phyloP scores from a whole-genome alignment of 2,888 invertebrate genomes.

The Archips crataeganus region DNA sequence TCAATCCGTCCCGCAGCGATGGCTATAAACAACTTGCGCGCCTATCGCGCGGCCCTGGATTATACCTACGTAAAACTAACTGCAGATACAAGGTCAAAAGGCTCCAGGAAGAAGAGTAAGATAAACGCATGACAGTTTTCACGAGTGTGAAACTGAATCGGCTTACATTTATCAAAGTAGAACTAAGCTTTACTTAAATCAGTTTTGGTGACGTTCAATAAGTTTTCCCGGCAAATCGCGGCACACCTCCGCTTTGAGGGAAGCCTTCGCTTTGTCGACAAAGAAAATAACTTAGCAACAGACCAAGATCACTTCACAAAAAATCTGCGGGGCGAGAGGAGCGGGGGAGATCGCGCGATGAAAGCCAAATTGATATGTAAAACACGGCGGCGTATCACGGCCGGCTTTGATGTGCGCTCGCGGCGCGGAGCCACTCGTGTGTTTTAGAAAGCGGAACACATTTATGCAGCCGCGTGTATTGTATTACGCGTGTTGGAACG shows the following conservation, averaged over 20 bases:
- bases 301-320: constrained; percentile 31
- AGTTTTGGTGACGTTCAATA: constrained; percentile 26
- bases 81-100: neutral
- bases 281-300: constrained; percentile 37
- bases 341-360: constrained; percentile 7
- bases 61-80: neutral
- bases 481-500: constrained; percentile 33
- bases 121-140: neutral
- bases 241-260: constrained; percentile 18
- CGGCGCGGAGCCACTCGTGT: constrained; percentile 33
- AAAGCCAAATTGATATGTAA: constrained; percentile 40
- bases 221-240: neutral
- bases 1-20: neutral
- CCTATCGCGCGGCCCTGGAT: too few relatives aligned
- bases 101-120: neutral
- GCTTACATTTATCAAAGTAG: constrained; percentile 10
- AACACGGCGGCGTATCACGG: constrained; percentile 31
- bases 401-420: constrained; percentile 36
- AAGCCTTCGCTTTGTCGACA: constrained; percentile 32
- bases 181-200: constrained; percentile 14
- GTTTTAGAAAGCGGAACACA: constrained; percentile 33
- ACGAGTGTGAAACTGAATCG: neutral
- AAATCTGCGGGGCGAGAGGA: neutral
- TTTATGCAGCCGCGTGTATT: constrained; percentile 40
- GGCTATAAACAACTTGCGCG: too few relatives aligned